Percentiles rank a stretch among this genome's conserved stretches.
These are phyloP conservation scores for Diorhabda carinulata DNA, from an alignment of 1,140 invertebrate genomes.

Conservation along the genomic window DNA sequence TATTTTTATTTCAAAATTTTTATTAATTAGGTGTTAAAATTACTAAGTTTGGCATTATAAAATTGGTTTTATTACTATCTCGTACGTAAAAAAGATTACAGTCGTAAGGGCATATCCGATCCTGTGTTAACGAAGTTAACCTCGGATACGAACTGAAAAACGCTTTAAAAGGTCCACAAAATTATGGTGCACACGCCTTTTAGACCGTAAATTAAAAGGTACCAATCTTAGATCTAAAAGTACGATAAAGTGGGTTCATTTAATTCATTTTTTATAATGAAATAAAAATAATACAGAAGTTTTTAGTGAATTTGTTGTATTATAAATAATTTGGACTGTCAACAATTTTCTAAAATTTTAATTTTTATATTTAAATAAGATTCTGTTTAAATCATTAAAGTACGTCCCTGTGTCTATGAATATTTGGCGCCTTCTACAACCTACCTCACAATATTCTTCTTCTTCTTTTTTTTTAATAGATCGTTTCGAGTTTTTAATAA, in stretches of 20 bases:
- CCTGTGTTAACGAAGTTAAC: no score
- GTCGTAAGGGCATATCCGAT: no score
- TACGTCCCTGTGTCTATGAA: not conserved
- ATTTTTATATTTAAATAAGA: no score
- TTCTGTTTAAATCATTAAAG: not conserved
- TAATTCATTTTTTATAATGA: not conserved
- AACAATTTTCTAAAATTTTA: no score
- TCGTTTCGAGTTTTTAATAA: conserved; percentile 7
- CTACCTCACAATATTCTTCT: not conserved
- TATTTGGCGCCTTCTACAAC: conserved; percentile 10
- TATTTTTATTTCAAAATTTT: no score
- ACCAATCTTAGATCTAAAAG: not conserved
- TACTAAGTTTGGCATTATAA: no score
- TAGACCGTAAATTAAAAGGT: not conserved
- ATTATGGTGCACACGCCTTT: not conserved
- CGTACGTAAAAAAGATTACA: no score
- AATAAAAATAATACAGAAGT: no score
- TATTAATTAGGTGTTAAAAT: no score
- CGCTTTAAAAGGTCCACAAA: not conserved
- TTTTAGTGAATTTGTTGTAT: no score
- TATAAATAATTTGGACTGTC: no score
- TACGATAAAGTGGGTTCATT: not conserved
- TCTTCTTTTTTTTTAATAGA: not conserved
- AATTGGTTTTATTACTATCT: no score
- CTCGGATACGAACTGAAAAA: not conserved